Evolutionary conservation across 2,888 invertebrate genomes (phyloP).

Genomic region (Caenorhabditis sp.): DNA sequence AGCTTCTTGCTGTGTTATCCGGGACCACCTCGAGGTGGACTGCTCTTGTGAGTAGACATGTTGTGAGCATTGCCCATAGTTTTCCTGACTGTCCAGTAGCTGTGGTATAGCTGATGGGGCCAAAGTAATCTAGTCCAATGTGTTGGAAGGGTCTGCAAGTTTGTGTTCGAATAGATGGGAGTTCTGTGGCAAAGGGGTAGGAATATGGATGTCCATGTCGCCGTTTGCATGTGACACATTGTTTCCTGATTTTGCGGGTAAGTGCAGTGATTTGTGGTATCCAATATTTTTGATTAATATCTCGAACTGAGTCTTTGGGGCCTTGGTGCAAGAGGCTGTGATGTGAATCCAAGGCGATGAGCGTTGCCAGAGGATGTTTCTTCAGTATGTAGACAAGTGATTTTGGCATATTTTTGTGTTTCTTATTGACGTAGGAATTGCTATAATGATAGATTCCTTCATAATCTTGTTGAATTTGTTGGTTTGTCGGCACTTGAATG

Average conservation of each 20-base stretch:
- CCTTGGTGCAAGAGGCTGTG: slow-evolving; percentile 1
- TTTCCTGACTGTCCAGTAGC: background rate
- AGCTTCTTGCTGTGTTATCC: slow-evolving; percentile 1
- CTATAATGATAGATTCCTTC: background rate
- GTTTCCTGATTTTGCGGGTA: background rate
- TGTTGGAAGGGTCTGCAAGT: background rate
- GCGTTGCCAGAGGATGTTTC: background rate
- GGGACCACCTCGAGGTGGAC: slow-evolving; percentile 2
- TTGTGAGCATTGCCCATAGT: slow-evolving; percentile 3
- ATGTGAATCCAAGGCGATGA: slow-evolving; percentile 1
- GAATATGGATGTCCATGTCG: background rate
- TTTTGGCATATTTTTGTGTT: slow-evolving; percentile 5
- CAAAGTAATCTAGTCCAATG: slow-evolving; percentile 8
- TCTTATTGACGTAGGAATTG: slow-evolving; percentile 1
- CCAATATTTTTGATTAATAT: slow-evolving; percentile 7
- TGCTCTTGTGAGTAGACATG: background rate
- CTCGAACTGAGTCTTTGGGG: background rate
- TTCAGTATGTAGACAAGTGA: background rate
- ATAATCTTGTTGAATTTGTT: no score
- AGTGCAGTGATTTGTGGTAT: background rate
- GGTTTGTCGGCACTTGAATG: background rate
- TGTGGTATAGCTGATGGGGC: background rate
- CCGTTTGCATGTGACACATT: background rate
- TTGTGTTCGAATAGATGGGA: slow-evolving; percentile 5
- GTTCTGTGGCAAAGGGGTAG: background rate